Base-by-base conservation (phyloP, 2,888 invertebrate genomes). In the Leptothorax acervorum region DNA sequence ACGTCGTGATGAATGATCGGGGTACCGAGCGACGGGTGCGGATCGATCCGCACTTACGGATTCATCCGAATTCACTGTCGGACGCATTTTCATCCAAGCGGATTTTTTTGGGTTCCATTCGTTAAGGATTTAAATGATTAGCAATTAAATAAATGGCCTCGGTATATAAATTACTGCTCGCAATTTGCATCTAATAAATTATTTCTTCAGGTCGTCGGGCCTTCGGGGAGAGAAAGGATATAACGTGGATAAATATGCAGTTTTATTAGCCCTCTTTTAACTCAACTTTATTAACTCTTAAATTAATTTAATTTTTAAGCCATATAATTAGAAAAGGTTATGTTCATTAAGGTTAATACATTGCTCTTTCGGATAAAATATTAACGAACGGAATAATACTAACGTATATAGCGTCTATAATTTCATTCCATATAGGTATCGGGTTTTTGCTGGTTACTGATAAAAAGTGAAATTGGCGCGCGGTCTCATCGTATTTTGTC, bases 1-100 rank as follows among this genome's bases (percentile, higher is more conserved):
- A 68, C 18, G n/a, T 48, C 66, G 81, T 79, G 66, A 62, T 48
- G 57, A 48, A 79, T 63, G 48, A 45, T 70, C 42, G n/a, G 31
- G 12, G n/a, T 42, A 23, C 23, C 12, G 53, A 62, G 31, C 18
- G n/a, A 53, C 23, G 28, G 68, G 18, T 8, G 12, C n/a, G 42
- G 62, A 76, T 70, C 68, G 84, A 51, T 84, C 42, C n/a, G 31
- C n/a, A n/a, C 28, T 71, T 57, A 78, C n/a, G 23, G 84, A 71
- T 51, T 85, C 84, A 85, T 76, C 85, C 70, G 76, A 85, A 76
- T 39, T 84, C 62, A 31, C 70, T 51, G 48, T 18, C 35, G 63
- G 45, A 70, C 23, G 55, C 76, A 85, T 85, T 57, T 65, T 76
- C 28, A 48, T 62, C 55, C 42, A 62, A 18, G 15, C 28, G 1